Conservation (phyloP, 2,888 invertebrate genomes). For the Timema podura region DNA sequence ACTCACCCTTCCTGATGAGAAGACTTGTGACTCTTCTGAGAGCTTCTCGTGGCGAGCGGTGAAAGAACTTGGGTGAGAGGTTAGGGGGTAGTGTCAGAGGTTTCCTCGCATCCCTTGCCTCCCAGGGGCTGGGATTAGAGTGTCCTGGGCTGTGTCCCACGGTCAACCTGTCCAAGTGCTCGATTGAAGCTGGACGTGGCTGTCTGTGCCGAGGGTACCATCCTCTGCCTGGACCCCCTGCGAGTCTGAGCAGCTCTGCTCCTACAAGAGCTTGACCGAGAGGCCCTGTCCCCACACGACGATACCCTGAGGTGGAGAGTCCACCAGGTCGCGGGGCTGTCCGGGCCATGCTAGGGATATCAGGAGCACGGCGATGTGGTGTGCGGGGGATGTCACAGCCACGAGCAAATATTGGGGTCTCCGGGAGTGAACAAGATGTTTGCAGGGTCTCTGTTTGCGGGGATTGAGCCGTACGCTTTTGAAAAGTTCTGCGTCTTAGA, state of each 20-base stretch:
- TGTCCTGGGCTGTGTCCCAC: slow-evolving; percentile 46
- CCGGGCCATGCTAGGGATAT: slow-evolving; percentile 50
- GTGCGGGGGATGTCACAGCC: slow-evolving; percentile 79
- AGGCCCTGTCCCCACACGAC: slow-evolving; percentile 24
- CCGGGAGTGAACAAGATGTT: slow-evolving; percentile 83
- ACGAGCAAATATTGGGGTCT: slow-evolving; percentile 81
- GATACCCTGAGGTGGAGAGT: slow-evolving; percentile 39
- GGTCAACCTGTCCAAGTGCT: slow-evolving; percentile 74
- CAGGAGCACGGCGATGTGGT: slow-evolving; percentile 65
- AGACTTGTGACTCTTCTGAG: slow-evolving; percentile 83
- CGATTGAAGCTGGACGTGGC: slow-evolving; percentile 73
- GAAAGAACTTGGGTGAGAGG: slow-evolving; percentile 84
- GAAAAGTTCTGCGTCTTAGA: slow-evolving; percentile 50
- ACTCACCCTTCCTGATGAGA: slow-evolving; percentile 77
- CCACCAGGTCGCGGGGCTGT: slow-evolving; percentile 61
- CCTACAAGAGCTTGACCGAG: slow-evolving; percentile 57
- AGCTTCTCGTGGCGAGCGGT: slow-evolving; percentile 82
- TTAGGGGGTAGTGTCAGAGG: slow-evolving; percentile 85
- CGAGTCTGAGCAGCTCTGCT: slow-evolving; percentile 73
- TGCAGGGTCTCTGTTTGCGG: slow-evolving; percentile 63
- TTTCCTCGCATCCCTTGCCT: slow-evolving; percentile 56
- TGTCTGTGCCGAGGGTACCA: slow-evolving; percentile 53
- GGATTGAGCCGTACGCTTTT: slow-evolving; percentile 48
- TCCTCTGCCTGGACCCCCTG: slow-evolving; percentile 77
- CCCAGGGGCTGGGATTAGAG: slow-evolving; percentile 36